Base-by-base conservation (phyloP, 1,140 invertebrate species). In the Macrocentrus cingulum region DNA sequence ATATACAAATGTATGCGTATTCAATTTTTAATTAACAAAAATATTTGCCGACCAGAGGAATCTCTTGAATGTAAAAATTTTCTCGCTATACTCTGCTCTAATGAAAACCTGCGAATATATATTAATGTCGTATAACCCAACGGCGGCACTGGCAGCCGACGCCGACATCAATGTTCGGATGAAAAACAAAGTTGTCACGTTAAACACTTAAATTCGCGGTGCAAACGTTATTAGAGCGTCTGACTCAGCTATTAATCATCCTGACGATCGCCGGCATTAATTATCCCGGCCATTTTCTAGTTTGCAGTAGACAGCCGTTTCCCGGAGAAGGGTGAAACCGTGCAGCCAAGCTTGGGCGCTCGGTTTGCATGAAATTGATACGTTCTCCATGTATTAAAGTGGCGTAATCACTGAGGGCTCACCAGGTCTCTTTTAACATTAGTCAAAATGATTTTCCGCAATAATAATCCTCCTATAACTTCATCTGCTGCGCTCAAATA, bases 281-380 rank as follows among this genome's bases (percentile, higher is more conserved):
- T 76, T 75, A 76, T 75, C 69, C 65, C 53, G 64, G 66, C 66
- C 67, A 71, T 72, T 73, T 74, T 74, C 71, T 65, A 65, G 37
- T 49, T 55, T 53, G 62, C 50, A 56, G 50, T 41, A 60, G 61
- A 57, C 54, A 53, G 56, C 60, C 62, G 58, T 71, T 70, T 66
- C 66, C 64, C 58, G 54, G 59, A 44, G 9, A 39, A 22, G 29
- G 55, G 25, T 48, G 18, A 48, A 18, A 34, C 25, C 54, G 22
- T 46, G 42, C 54, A 34, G 42, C 54, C 41, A 46, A 50, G 51
- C 48, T 68, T 69, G 64, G 62, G 56, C 64, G 63, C 65, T 54
- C 56, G 20, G 54, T 70, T 69, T 65, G 64, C 62, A 63, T 65
- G 70, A 74, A 72, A 76, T 74, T 75, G 71, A 74, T 74, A 74